A percentile compares a stretch with the other conserved stretches of the same genome.
Evolutionary conservation across 2,113 vertebrate species (phyloP).

Genomic region (Hippocampus guttulatus): DNA sequence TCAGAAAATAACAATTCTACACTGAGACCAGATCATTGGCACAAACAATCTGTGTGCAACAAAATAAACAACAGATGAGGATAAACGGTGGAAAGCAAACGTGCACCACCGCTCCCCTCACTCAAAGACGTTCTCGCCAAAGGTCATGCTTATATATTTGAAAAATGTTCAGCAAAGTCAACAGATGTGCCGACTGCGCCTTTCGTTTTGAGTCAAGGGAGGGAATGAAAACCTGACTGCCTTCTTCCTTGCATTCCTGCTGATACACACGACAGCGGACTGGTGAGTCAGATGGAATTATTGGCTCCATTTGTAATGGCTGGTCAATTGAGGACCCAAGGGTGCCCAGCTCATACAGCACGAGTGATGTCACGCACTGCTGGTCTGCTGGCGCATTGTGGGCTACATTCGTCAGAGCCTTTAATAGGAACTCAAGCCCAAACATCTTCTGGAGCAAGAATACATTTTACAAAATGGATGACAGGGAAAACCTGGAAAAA

Average conservation of each 20-base stretch:
- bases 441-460: background rate
- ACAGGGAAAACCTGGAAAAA: too few species aligned
- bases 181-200: slow-evolving; percentile 17
- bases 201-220: slow-evolving; percentile 29
- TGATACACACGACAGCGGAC: slow-evolving; percentile 46
- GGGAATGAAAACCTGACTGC: slow-evolving; percentile 22
- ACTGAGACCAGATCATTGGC: slow-evolving; percentile 33
- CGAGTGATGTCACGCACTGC: background rate
- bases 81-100: background rate
- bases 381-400: background rate
- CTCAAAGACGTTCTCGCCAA: background rate
- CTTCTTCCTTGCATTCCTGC: slow-evolving; percentile 32
- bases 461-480: too few species aligned
- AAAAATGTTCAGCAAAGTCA: slow-evolving; percentile 29
- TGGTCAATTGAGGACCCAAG: background rate
- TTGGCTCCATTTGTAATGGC: slow-evolving; percentile 22
- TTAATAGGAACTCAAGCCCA: background rate
- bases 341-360: background rate
- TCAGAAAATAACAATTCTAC: slow-evolving; percentile 42
- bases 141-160: slow-evolving; percentile 38
- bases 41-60: background rate
- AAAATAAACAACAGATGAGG: slow-evolving; percentile 16
- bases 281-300: slow-evolving; percentile 58
- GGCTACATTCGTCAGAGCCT: background rate
- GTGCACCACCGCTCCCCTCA: background rate